phyloP scores from a whole-genome alignment of 2,888 invertebrate genomes.

The Synanthedon tipuliformis region DNA sequence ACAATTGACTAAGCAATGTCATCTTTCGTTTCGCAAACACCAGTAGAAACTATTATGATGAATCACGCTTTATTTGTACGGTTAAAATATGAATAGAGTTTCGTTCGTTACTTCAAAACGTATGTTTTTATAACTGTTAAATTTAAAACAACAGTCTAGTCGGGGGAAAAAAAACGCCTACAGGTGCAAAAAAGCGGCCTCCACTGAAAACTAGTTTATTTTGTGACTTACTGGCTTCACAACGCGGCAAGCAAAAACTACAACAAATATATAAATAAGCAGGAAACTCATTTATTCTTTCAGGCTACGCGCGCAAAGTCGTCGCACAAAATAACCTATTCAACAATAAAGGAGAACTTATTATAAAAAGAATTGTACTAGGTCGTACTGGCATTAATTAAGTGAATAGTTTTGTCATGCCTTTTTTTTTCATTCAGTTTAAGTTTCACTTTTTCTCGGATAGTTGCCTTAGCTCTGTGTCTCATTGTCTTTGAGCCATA shows the following conservation, averaged over 20 bases:
- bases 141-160: not conserved
- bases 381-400: not conserved
- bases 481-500: no score
- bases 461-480: no score
- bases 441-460: no score
- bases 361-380: not conserved
- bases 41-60: conserved; percentile 1
- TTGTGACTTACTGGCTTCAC: not conserved
- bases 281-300: not conserved
- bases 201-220: conserved; percentile 16
- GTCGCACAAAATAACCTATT: no score
- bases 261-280: not conserved
- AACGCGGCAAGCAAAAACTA: not conserved
- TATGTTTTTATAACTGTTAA: not conserved
- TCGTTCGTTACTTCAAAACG: not conserved
- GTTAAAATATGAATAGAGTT: not conserved
- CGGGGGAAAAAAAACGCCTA: conserved; percentile 10
- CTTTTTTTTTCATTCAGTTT: no score
- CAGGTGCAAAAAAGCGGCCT: conserved; percentile 18
- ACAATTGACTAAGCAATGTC: conserved; percentile 22
- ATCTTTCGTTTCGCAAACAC: conserved; percentile 15
- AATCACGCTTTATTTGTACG: not conserved
- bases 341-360: no score
- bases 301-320: not conserved
- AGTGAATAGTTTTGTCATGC: no score